Evolutionary conservation across 2,888 invertebrate species (phyloP).

Genomic region (Drosophila testacea): DNA sequence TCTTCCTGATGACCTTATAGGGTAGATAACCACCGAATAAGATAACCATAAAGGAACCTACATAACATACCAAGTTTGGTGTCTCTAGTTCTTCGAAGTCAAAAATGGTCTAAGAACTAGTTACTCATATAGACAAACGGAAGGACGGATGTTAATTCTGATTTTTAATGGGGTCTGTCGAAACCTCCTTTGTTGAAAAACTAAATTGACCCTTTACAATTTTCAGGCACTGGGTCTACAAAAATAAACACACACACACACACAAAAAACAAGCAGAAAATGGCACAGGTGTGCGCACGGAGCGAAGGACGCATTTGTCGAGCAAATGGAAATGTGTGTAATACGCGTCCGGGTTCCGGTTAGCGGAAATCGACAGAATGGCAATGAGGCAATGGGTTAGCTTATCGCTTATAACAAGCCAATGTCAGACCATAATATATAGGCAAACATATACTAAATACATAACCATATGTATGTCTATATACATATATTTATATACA

Average conservation of each 20-base stretch:
- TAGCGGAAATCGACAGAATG: conserved; percentile 39
- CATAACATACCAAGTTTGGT: too few relatives aligned
- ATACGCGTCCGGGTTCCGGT: conserved; percentile 44
- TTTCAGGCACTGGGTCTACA: neutral
- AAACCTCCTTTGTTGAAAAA: too few relatives aligned
- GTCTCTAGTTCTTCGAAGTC: too few relatives aligned
- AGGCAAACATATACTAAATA: conserved; percentile 10
- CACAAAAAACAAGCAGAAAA: neutral
- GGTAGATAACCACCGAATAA: too few relatives aligned
- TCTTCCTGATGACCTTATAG: too few relatives aligned
- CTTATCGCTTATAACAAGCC: conserved; percentile 25
- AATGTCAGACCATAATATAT: conserved; percentile 24
- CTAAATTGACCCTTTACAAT: too few relatives aligned
- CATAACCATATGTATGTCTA: neutral
- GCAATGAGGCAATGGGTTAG: conserved; percentile 31
- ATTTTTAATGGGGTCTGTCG: too few relatives aligned
- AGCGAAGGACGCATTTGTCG: neutral
- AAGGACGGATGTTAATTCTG: too few relatives aligned
- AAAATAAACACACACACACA: neutral
- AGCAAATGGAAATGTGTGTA: conserved; percentile 36
- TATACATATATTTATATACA: neutral
- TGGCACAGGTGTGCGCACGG: conserved; percentile 21
- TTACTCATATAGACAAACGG: too few relatives aligned
- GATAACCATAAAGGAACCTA: too few relatives aligned
- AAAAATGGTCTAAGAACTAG: too few relatives aligned